phyloP scores from a whole-genome alignment of 2,888 invertebrate species.

The Dioctria rufipes region DNA sequence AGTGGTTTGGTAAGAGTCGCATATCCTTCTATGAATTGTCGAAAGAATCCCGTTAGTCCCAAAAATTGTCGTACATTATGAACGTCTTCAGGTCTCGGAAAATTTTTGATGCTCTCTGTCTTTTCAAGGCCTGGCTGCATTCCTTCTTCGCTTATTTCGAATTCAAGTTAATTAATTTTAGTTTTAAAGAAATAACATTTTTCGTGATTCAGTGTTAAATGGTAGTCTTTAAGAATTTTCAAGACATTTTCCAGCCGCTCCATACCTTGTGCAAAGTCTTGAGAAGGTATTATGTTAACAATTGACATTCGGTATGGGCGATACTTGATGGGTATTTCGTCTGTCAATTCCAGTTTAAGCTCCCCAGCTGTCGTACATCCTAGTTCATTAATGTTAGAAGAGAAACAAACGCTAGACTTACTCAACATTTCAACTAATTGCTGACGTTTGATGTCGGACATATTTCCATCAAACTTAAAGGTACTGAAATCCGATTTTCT shows the following conservation, averaged over 20 bases:
- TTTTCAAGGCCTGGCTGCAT: neutral
- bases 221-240: constrained; percentile 1
- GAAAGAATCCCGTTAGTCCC: constrained; percentile 2
- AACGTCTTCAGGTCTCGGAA: neutral
- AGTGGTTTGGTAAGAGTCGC: neutral
- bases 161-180: too few relatives aligned
- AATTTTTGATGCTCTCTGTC: neutral
- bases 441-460: neutral
- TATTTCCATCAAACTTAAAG: neutral
- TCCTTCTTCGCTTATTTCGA: neutral
- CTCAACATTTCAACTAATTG: neutral
- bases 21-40: neutral
- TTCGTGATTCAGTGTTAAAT: neutral
- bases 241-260: neutral
- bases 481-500: constrained; percentile 23
- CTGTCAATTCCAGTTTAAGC: constrained; percentile 58
- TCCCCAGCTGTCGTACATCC: constrained; percentile 18
- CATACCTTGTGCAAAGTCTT: neutral
- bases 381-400: constrained; percentile 50
- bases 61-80: neutral
- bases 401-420: neutral
- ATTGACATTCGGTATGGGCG: constrained; percentile 60
- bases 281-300: constrained; percentile 29
- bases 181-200: neutral
- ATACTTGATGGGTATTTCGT: constrained; percentile 60